phyloP scores from a whole-genome alignment of 2,888 invertebrate genomes.

The Plagiodera versicolora region DNA sequence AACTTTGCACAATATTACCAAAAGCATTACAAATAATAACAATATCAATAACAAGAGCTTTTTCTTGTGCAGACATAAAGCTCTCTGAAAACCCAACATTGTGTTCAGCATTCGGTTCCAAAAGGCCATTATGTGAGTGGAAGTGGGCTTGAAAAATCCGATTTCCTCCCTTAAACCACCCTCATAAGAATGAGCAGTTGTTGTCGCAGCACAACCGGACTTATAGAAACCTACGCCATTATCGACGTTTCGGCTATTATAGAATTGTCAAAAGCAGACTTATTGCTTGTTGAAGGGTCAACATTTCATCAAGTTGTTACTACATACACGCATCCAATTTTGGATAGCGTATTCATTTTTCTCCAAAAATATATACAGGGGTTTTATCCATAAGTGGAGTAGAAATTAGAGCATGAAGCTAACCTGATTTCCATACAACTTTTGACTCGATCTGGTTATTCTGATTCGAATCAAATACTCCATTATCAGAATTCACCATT shows the following conservation, averaged over 20 bases:
- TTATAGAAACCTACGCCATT: slow-evolving; percentile 29
- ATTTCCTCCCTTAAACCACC: slow-evolving; percentile 54
- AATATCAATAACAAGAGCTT: slow-evolving; percentile 47
- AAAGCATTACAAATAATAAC: slow-evolving; percentile 44
- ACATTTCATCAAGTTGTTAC: not conserved
- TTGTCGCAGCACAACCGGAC: slow-evolving; percentile 32
- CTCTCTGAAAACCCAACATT: slow-evolving; percentile 48
- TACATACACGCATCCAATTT: no score
- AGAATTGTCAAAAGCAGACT: slow-evolving; percentile 33
- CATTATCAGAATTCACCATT: no score
- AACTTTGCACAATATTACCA: slow-evolving; percentile 33
- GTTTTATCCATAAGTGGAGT: no score
- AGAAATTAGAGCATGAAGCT: no score
- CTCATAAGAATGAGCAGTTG: slow-evolving; percentile 47
- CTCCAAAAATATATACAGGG: no score
- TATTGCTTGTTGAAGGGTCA: slow-evolving; percentile 19
- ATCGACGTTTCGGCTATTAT: slow-evolving; percentile 32
- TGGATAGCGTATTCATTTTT: no score
- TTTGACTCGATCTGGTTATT: no score
- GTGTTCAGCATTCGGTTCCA: slow-evolving; percentile 41
- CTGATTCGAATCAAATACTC: no score
- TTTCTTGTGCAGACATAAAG: slow-evolving; percentile 39
- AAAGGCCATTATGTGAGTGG: slow-evolving; percentile 51
- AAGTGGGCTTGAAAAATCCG: slow-evolving; percentile 57
- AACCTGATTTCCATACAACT: no score